Evolutionary conservation across 2,888 invertebrate genomes (phyloP).

Genomic region (Norana najaformis): DNA sequence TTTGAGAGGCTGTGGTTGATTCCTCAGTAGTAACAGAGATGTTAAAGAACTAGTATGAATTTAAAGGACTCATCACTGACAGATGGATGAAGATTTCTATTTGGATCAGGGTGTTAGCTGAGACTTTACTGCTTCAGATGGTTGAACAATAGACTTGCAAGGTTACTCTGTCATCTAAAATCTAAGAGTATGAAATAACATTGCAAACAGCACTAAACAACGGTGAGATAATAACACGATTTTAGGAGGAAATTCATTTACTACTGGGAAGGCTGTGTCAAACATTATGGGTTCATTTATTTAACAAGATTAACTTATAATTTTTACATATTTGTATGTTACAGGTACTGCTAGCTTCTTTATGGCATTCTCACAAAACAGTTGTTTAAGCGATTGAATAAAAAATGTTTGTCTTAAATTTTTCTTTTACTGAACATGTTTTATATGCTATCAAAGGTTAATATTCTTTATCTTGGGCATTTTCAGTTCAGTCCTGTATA

Average conservation of each 20-base stretch:
- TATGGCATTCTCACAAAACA: no score
- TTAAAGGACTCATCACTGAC: neutral
- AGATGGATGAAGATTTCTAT: neutral
- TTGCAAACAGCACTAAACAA: neutral
- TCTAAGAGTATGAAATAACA: neutral
- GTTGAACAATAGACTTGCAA: neutral
- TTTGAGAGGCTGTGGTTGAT: neutral
- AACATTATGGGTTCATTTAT: no score
- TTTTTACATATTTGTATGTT: neutral
- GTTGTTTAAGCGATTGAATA: neutral
- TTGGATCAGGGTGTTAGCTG: neutral
- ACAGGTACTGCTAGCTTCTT: no score
- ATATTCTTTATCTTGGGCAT: neutral
- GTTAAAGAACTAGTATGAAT: neutral
- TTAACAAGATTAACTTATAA: neutral
- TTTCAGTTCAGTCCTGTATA: neutral
- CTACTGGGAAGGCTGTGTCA: conserved; percentile 4
- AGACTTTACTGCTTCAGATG: neutral
- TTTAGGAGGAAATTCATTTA: neutral
- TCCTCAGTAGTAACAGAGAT: neutral
- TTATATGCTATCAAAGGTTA: neutral
- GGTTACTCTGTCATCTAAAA: neutral
- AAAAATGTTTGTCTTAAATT: neutral
- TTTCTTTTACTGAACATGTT: neutral
- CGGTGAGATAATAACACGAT: neutral